Evolutionary conservation across 2,888 invertebrate species (phyloP), one percentile per base, ranked within the genome.

Genomic region (Epistrophella euchroma): DNA sequence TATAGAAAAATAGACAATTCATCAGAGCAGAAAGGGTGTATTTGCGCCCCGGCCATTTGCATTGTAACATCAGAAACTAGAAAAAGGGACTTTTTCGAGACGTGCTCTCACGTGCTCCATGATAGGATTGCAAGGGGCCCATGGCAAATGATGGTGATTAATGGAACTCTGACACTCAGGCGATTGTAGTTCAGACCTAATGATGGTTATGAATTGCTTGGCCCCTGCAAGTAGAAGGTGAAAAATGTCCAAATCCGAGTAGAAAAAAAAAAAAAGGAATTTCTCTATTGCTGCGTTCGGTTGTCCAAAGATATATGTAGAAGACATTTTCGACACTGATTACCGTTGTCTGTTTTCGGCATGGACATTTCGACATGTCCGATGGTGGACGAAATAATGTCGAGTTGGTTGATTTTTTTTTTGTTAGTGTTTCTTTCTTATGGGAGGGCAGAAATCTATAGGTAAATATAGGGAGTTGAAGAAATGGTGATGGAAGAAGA

Each of bases 301-400:
- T 52, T 7, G 22, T 25, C 13, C 13, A 50, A 45, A 28, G 68
- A 19, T 10, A 68, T 66, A 19, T n/a, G 50, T 66, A 71, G 68
- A 74, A 86, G 86, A 86, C 86, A 82, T 82, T 70, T 77, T 86
- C 82, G 86, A 86, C 82, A 86, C 86, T 86, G 86, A 86, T 86
- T 86, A 86, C 86, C 86, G 64, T 77, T 86, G 86, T 86, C 86
- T 86, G 86, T 78, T 82, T 82, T 82, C 81, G 86, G 81, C 86
- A 86, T 64, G 73, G 82, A 86, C 86, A 82, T 86, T 86, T 82
- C 82, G 74, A 78, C 86, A 78, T 85, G 81, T 77, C 70, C 47
- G 79, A 45, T 70, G 50, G 74, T 68, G 72, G 80, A 76, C 71
- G 68, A 60, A 85, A 85, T 80, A 76, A 76, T 70, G 72, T 73